phyloP scores from a whole-genome alignment of 2,888 invertebrate genomes.

The Ichneumoninae sp. region DNA sequence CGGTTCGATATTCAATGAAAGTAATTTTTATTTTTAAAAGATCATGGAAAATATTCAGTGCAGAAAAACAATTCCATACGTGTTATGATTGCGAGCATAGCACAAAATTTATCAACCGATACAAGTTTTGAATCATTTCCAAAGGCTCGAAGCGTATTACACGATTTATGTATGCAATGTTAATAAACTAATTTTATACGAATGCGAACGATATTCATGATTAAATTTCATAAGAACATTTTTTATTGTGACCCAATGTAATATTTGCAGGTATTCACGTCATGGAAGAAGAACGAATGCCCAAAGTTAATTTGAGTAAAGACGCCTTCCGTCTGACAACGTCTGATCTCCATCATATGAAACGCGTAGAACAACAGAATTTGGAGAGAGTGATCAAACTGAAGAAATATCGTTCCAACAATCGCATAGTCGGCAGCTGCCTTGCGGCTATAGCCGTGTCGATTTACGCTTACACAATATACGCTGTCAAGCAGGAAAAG shows the following conservation, averaged over 20 bases:
- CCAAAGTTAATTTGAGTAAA: slow-evolving; percentile 84
- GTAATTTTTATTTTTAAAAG: neutral
- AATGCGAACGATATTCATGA: neutral
- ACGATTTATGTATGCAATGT: neutral
- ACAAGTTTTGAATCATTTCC: neutral
- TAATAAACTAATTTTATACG: neutral
- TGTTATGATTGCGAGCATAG: neutral
- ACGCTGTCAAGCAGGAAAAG: slow-evolving; percentile 94
- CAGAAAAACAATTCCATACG: neutral
- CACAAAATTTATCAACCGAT: neutral
- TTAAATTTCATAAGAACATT: neutral
- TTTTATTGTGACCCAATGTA: neutral
- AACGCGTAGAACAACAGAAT: slow-evolving; percentile 91
- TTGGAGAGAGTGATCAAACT: slow-evolving; percentile 89
- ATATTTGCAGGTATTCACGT: slow-evolving; percentile 44
- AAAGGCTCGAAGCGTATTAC: neutral
- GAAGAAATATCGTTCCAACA: slow-evolving; percentile 87
- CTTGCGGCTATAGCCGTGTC: slow-evolving; percentile 89
- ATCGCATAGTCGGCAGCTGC: slow-evolving; percentile 88
- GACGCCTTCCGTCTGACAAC: slow-evolving; percentile 84
- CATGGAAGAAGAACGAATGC: slow-evolving; percentile 85
- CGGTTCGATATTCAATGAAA: neutral
- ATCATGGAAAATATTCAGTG: neutral
- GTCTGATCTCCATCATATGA: slow-evolving; percentile 92
- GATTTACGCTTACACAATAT: slow-evolving; percentile 94